Conservation (phyloP, 2,113 vertebrate species). For the Pseudorectes ferrugineus region DNA sequence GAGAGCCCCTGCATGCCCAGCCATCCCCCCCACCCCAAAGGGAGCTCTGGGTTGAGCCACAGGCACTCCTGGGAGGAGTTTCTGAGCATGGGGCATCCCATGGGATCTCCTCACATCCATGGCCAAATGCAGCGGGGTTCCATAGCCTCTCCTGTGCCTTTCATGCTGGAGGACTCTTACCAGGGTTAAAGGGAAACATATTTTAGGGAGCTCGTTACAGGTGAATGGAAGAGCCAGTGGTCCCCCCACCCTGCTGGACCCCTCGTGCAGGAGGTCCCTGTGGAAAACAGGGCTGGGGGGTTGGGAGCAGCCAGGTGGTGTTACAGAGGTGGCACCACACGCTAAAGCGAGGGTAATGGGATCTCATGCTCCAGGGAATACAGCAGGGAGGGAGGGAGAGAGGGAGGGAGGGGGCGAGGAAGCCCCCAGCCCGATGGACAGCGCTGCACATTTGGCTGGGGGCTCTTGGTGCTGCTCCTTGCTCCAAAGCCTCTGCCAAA, state of each 20-base stretch:
- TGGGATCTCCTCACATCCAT: background rate
- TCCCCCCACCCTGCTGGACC: accelerated
- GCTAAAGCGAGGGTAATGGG: background rate
- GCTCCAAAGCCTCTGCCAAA: background rate
- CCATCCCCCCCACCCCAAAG: background rate
- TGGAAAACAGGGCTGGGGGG: background rate
- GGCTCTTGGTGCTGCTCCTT: background rate
- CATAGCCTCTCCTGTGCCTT: background rate
- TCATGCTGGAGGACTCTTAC: background rate
- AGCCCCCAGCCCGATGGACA: background rate
- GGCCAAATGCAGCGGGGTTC: background rate
- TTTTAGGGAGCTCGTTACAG: background rate
- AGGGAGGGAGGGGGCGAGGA: background rate
- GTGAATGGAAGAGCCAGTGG: accelerated
- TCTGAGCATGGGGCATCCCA: accelerated
- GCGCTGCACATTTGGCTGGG: slow-evolving; percentile 19
- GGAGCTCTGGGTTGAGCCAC: background rate
- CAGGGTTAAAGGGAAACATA: background rate
- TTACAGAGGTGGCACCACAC: background rate
- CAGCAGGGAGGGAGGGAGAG: background rate
- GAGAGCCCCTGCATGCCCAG: background rate
- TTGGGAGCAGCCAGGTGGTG: background rate
- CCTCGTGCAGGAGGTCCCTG: background rate
- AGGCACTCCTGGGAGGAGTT: background rate
- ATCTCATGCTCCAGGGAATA: slow-evolving; percentile 41